Percentiles rank a stretch among this genome's conserved stretches.
Evolutionary conservation across 2,888 invertebrate species (phyloP).

Genomic region (Dicycla oo): DNA sequence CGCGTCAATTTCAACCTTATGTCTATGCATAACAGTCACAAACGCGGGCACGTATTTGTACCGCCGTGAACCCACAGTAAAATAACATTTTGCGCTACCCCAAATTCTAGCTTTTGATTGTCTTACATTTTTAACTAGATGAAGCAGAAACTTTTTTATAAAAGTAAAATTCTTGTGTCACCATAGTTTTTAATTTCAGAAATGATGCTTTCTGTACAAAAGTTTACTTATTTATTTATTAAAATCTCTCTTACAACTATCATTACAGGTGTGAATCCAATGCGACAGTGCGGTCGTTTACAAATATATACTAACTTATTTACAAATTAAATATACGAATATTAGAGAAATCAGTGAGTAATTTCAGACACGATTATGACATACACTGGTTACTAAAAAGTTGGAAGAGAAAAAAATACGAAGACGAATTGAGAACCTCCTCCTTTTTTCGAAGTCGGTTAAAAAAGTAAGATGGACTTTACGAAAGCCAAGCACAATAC

Average conservation of each 20-base stretch:
- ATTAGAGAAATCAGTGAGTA: not conserved
- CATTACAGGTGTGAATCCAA: too few species aligned
- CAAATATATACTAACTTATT: too few species aligned
- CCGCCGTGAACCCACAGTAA: not conserved
- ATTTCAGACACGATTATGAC: too few species aligned
- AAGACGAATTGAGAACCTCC: not conserved
- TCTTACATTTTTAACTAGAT: not conserved
- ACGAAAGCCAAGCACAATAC: not conserved
- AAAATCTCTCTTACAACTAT: too few species aligned
- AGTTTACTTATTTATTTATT: too few species aligned
- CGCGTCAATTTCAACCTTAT: slow-evolving; percentile 7
- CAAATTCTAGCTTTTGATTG: not conserved
- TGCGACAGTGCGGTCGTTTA: too few species aligned
- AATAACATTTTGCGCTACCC: not conserved
- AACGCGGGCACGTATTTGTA: not conserved
- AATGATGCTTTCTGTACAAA: not conserved
- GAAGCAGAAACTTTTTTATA: not conserved
- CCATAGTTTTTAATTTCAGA: not conserved
- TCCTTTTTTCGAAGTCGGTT: not conserved
- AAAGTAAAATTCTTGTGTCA: not conserved
- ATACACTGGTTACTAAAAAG: not conserved
- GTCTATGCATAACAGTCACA: not conserved
- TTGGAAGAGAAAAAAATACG: not conserved
- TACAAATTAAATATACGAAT: not conserved
- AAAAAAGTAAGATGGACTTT: not conserved